These are phyloP conservation scores for Listrodromus nycthemerus DNA, from an alignment of 2,888 invertebrate genomes.

Conservation along the genomic window DNA sequence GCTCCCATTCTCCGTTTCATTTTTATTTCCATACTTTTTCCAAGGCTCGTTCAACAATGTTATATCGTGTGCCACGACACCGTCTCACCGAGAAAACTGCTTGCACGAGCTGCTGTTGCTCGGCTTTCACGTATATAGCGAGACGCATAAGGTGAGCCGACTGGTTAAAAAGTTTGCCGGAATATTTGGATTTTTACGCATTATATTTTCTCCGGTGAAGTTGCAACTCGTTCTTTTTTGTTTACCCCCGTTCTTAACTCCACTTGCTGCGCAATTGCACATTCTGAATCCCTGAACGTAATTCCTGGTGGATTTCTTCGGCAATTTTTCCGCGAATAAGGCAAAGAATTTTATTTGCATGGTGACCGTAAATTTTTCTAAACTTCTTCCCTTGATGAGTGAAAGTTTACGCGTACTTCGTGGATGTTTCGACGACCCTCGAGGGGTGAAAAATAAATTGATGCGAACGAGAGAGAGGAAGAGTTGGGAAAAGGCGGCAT, in stretches of 20 bases:
- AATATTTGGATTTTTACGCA: conserved; percentile 50
- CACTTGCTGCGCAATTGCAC: neutral
- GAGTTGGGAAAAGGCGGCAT: neutral
- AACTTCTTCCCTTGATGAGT: neutral
- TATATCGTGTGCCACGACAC: conserved; percentile 55
- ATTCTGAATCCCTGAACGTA: neutral
- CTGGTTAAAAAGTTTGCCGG: conserved; percentile 63
- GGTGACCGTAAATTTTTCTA: neutral
- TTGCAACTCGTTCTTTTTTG: conserved; percentile 26
- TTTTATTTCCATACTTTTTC: conserved; percentile 56
- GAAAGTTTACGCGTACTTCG: neutral
- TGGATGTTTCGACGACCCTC: neutral
- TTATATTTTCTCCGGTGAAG: conserved; percentile 44
- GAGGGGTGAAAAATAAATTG: neutral
- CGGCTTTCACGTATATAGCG: conserved; percentile 53
- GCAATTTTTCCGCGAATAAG: neutral
- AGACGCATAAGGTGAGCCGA: conserved; percentile 62
- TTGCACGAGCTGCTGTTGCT: conserved; percentile 12
- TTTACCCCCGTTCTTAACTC: conserved; percentile 2
- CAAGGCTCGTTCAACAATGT: conserved; percentile 61
- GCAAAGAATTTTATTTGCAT: neutral
- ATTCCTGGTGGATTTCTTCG: neutral
- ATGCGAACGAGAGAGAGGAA: neutral
- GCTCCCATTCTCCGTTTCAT: conserved; percentile 10
- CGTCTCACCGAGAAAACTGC: conserved; percentile 54